Percentiles rank a stretch among this genome's conserved stretches.
phyloP scores from a whole-genome alignment of 2,113 vertebrate species.

The Pyxicephalus adspersus region DNA sequence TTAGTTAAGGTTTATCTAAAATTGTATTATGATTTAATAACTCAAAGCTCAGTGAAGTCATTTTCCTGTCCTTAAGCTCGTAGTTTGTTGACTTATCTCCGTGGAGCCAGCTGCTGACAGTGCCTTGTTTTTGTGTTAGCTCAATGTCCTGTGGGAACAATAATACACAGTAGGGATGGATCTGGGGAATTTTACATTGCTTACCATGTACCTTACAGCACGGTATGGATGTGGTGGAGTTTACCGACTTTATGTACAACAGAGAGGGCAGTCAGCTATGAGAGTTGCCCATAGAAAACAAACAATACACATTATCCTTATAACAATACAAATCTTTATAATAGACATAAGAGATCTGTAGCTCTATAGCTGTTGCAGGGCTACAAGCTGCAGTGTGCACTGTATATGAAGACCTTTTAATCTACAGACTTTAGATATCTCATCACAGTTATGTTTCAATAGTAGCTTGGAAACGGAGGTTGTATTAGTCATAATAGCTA shows the following conservation, averaged over 20 bases:
- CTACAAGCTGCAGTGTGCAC: too few relatives aligned
- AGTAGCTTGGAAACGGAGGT: too few relatives aligned
- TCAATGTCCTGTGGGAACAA: conserved; percentile 10
- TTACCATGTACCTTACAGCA: conserved; percentile 15
- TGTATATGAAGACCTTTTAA: too few relatives aligned
- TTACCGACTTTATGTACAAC: conserved; percentile 18
- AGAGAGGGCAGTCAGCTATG: not conserved
- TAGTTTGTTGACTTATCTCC: conserved; percentile 38
- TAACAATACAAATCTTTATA: too few relatives aligned
- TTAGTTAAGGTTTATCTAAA: too few relatives aligned
- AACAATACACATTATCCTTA: too few relatives aligned
- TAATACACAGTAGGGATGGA: conserved; percentile 23
- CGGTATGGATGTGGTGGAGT: not conserved
- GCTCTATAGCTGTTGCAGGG: too few relatives aligned
- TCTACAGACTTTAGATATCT: too few relatives aligned
- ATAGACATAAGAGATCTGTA: too few relatives aligned
- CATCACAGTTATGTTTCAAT: too few relatives aligned
- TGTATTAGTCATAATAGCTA: too few relatives aligned
- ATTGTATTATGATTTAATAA: too few relatives aligned
- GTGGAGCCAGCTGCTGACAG: conserved; percentile 35
- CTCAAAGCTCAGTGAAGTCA: not conserved
- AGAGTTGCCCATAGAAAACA: not conserved
- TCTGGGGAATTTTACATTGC: conserved; percentile 21
- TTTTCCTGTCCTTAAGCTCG: not conserved
- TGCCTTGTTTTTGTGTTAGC: conserved; percentile 32